Conservation (phyloP, 1,140 invertebrate genomes). For the Dendrolimus punctatus region DNA sequence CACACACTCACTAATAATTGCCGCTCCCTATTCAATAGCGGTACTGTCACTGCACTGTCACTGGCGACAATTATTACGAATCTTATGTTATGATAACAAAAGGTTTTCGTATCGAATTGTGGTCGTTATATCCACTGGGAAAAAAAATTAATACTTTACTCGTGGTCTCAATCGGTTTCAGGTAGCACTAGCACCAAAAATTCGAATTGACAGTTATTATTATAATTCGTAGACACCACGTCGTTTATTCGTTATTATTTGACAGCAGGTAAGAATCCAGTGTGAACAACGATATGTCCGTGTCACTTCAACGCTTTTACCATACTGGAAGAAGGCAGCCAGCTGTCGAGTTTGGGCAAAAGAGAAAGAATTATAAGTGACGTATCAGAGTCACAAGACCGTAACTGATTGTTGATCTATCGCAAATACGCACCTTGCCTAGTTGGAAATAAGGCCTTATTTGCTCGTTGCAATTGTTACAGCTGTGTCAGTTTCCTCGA, state of each 20-base stretch:
- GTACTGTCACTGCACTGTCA: conserved; percentile 33
- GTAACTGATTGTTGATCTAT: conserved; percentile 14
- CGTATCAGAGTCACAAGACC: conserved; percentile 29
- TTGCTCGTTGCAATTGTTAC: conserved; percentile 20
- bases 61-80: conserved; percentile 36
- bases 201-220: conserved; percentile 19
- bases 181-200: conserved; percentile 11
- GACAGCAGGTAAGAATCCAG: conserved; percentile 20
- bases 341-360: conserved; percentile 46
- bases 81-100: conserved; percentile 56
- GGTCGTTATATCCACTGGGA: conserved; percentile 1
- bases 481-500: conserved; percentile 63
- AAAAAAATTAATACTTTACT: no score
- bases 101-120: conserved; percentile 14
- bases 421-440: conserved; percentile 24
- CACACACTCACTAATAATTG: conserved; percentile 44
- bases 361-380: conserved; percentile 62
- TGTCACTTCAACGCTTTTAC: conserved; percentile 39
- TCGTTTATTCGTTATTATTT: conserved; percentile 34
- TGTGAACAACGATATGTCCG: conserved; percentile 26
- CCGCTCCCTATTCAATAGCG: conserved; percentile 38
- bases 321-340: conserved; percentile 58
- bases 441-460: conserved; percentile 33
- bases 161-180: no score
- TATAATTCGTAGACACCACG: conserved; percentile 19